Conservation (phyloP, 2,113 vertebrate genomes). For the Herpetotheres cachinnans region DNA sequence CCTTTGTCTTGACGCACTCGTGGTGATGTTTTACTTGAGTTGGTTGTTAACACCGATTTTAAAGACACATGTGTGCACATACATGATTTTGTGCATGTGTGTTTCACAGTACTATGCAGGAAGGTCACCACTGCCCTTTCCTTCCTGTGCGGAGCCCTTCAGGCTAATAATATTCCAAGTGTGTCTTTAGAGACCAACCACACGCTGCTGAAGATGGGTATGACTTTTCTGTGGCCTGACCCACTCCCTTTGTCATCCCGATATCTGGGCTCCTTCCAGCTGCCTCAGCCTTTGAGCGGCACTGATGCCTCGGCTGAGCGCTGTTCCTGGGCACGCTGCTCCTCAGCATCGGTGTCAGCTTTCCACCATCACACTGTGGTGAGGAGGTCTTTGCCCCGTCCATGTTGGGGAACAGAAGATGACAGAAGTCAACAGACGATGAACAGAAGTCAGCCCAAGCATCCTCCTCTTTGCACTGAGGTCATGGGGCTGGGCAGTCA, state of each 20-base stretch:
- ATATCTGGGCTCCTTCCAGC: not conserved
- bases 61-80: not conserved
- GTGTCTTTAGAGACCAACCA: not conserved
- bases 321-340: not conserved
- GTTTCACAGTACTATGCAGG: not conserved
- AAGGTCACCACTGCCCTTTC: not conserved
- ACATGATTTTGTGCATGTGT: not conserved
- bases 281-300: not conserved
- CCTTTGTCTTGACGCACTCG: not conserved
- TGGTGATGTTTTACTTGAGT: not conserved
- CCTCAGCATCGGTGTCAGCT: not conserved
- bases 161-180: not conserved
- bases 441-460: not conserved
- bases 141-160: not conserved
- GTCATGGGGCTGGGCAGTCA: not conserved
- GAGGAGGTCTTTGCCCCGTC: not conserved
- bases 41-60: not conserved
- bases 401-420: accelerated
- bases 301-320: accelerated
- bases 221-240: not conserved
- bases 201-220: not conserved
- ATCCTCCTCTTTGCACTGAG: not conserved
- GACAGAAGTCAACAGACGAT: too few relatives aligned
- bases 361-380: accelerated
- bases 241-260: not conserved